Evolutionary conservation across 2,888 invertebrate species (phyloP), one percentile per base, ranked within the genome.

Genomic region (Microctonus brassicae): DNA sequence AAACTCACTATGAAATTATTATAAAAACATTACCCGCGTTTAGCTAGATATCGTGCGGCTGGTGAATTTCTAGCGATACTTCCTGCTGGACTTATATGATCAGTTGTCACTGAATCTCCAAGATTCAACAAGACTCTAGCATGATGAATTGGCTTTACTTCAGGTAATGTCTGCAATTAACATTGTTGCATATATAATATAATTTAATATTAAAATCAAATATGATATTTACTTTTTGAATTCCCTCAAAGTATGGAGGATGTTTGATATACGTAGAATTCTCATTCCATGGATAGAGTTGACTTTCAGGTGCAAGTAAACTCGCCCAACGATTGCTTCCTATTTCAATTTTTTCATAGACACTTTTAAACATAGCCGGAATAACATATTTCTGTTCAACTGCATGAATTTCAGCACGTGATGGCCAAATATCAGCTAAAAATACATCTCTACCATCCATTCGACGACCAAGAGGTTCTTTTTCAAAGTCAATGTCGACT

Each of bases 51-150:
- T 83, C 95, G 89, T 0, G 96, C 96, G 0, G 99, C 98, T 0
- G 98, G 94, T 66, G 97, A 97, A 86, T 94, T 97, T 68, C 98
- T 90, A 0, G 98, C 96, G 82, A 99, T 99, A 71, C 97, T 97
- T 4, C 99, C 99, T 22, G 99, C 99, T 0, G 99, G 99, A 1
- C 98, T 98, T 76, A 99, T 99, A 88, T 99, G 99, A 89, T 99
- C 99, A 0, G 99, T 99, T 33, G 99, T 99, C 7, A 99, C 98
- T 0, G 97, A 98, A 88, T 99, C 99, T 0, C 97, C 97, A 74
- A 99, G 90, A 81, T 94, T 92, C 0, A 99, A 90, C 26, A 99
- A 89, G 47, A 95, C 96, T 55, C 94, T 90, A 0, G 98, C 98
- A 73, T 92, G 90, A 29, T 88, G 87, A 29, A 98, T 92, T 10